A percentile compares a stretch with the other conserved stretches of the same genome.
Evolutionary conservation across 64 coral and sea anemone genomes (phyloP).

Genomic region (Montipora efflorescens): DNA sequence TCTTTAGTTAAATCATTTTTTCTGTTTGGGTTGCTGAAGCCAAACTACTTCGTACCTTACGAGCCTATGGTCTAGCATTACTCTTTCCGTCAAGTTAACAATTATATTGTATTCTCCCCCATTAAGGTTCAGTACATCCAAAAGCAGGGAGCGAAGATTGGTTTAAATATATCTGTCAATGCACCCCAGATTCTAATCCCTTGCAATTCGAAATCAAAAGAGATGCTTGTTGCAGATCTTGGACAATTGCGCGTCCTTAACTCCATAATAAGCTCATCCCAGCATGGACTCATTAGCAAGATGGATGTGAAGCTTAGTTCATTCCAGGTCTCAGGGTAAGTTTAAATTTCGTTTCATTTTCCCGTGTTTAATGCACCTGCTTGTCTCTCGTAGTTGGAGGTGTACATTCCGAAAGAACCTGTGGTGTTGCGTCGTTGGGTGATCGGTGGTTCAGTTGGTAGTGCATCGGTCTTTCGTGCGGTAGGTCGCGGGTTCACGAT

Average conservation of each 20-base stretch:
- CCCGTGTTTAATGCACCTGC: not conserved
- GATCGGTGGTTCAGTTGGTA: too few relatives aligned
- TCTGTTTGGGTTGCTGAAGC: too few relatives aligned
- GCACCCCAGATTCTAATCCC: conserved; percentile 85
- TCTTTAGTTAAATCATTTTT: too few relatives aligned
- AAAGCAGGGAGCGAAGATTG: conserved; percentile 84
- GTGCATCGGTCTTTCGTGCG: too few relatives aligned
- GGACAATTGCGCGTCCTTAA: conserved; percentile 80
- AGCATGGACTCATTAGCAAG: conserved; percentile 69
- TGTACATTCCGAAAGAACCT: too few relatives aligned
- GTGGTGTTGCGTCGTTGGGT: too few relatives aligned
- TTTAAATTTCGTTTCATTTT: not conserved
- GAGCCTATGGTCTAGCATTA: too few relatives aligned
- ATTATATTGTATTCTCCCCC: not conserved
- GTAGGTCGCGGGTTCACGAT: too few relatives aligned
- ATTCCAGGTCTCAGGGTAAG: conserved; percentile 90
- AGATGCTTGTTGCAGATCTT: conserved; percentile 91
- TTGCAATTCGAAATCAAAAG: conserved; percentile 76
- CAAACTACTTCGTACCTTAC: too few relatives aligned
- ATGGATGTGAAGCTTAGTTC: conserved; percentile 80
- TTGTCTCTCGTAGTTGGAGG: too few relatives aligned
- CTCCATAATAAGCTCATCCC: conserved; percentile 40
- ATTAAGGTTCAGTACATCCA: conserved; percentile 84
- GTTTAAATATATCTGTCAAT: conserved; percentile 83
- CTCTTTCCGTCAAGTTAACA: not conserved